Conservation (phyloP, 2,113 vertebrate genomes). For the Raja brachyura region DNA sequence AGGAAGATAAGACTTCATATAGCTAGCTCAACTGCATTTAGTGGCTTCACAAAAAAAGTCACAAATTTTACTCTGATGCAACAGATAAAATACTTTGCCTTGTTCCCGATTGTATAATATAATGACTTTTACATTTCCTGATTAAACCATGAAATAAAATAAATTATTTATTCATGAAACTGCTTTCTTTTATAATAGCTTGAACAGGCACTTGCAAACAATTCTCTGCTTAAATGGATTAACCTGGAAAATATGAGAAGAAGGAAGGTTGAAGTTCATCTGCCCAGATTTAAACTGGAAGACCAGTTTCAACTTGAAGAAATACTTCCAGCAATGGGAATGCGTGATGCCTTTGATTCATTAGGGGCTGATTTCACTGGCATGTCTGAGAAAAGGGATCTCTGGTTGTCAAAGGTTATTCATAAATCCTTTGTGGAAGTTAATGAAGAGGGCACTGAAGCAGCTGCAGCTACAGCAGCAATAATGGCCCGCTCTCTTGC, state of each 20-base stretch:
- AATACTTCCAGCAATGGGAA: constrained; percentile 18
- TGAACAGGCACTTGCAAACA: constrained; percentile 10
- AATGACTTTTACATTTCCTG: not conserved
- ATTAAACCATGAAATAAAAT: not conserved
- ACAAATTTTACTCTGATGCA: not conserved
- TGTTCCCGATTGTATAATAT: not conserved
- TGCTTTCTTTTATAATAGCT: not conserved
- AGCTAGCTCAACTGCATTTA: not conserved
- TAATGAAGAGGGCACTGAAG: constrained; percentile 40
- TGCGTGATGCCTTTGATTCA: constrained; percentile 29
- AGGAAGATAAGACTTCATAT: not conserved
- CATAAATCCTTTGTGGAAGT: constrained; percentile 40
- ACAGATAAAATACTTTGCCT: not conserved
- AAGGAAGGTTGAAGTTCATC: not conserved
- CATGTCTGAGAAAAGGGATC: not conserved
- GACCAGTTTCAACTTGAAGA: constrained; percentile 24
- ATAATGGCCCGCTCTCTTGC: too few relatives aligned
- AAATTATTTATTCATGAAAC: not conserved
- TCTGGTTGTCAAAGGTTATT: constrained; percentile 29
- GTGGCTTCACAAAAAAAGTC: not conserved
- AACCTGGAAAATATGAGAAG: not conserved
- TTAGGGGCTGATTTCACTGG: constrained; percentile 22
- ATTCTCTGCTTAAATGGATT: constrained; percentile 17
- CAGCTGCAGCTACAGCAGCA: constrained; percentile 30
- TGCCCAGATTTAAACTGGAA: constrained; percentile 39